Conservation (phyloP, 2,113 vertebrate genomes). For the Fregetta grallaria region DNA sequence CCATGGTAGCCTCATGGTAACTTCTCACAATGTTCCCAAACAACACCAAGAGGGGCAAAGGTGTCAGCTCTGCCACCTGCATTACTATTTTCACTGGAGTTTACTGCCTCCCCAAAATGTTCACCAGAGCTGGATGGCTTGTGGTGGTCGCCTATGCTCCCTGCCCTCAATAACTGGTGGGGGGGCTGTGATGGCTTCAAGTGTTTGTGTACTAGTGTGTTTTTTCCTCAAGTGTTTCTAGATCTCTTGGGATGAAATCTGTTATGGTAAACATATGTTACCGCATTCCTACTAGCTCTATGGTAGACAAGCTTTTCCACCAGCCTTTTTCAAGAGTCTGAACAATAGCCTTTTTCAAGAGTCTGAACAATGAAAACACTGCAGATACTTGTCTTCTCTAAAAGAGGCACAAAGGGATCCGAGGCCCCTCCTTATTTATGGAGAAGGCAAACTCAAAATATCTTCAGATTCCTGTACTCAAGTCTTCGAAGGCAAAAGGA, state of each 20-base stretch:
- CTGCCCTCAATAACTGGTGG: background rate
- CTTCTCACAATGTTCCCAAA: background rate
- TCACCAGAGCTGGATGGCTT: background rate
- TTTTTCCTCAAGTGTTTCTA: background rate
- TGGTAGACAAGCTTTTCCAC: background rate
- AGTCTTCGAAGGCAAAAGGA: background rate
- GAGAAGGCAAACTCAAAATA: background rate
- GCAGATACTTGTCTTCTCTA: background rate
- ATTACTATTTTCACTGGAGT: background rate
- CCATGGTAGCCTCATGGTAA: background rate
- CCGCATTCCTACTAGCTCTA: background rate
- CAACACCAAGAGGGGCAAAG: background rate
- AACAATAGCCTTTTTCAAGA: background rate
- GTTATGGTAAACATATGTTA: background rate
- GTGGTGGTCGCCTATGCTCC: background rate
- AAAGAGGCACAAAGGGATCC: background rate
- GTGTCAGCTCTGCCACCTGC: background rate
- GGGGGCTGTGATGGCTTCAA: background rate
- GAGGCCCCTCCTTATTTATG: background rate
- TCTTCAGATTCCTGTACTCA: background rate
- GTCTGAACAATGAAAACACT: background rate
- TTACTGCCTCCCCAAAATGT: background rate
- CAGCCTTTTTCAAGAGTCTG: background rate
- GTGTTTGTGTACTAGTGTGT: background rate
- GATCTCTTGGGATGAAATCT: background rate